Conservation (phyloP, 2,888 invertebrate genomes). For the Sicus ferrugineus region DNA sequence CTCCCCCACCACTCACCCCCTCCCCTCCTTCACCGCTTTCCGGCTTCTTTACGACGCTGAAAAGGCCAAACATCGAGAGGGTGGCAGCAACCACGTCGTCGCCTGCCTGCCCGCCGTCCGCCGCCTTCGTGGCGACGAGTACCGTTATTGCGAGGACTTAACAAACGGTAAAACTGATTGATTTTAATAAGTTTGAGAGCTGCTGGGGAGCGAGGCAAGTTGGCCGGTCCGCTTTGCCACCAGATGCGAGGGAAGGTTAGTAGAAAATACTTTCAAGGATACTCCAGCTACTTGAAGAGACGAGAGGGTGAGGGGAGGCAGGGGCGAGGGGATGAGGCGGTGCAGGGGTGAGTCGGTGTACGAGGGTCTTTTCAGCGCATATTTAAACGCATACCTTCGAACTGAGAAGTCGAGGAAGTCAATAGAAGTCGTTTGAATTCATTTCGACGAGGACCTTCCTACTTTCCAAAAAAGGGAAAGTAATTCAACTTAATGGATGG, state of each 20-base stretch:
- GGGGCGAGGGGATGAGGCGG: background rate
- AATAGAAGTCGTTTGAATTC: too few species aligned
- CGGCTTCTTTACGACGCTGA: background rate
- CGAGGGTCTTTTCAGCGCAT: background rate
- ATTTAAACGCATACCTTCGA: background rate
- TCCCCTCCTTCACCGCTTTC: background rate
- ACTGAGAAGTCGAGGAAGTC: background rate
- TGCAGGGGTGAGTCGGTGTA: background rate
- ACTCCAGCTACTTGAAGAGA: background rate
- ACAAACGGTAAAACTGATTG: slow-evolving; percentile 58
- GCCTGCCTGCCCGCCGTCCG: too few species aligned
- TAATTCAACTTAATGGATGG: background rate
- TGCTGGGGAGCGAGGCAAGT: background rate
- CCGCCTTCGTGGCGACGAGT: slow-evolving; percentile 32
- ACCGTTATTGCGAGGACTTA: slow-evolving; percentile 56
- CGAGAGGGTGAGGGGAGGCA: background rate
- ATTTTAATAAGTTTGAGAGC: slow-evolving; percentile 52
- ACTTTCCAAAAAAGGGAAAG: background rate
- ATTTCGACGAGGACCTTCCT: too few species aligned
- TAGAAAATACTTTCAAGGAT: background rate
- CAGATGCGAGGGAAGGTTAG: background rate
- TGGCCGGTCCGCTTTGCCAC: background rate
- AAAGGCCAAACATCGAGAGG: slow-evolving; percentile 34
- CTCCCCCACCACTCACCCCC: background rate
- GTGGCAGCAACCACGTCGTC: too few species aligned